Evolutionary conservation across 2,797 vertebrate species (phyloP).

Genomic region (Sardinella longiceps): DNA sequence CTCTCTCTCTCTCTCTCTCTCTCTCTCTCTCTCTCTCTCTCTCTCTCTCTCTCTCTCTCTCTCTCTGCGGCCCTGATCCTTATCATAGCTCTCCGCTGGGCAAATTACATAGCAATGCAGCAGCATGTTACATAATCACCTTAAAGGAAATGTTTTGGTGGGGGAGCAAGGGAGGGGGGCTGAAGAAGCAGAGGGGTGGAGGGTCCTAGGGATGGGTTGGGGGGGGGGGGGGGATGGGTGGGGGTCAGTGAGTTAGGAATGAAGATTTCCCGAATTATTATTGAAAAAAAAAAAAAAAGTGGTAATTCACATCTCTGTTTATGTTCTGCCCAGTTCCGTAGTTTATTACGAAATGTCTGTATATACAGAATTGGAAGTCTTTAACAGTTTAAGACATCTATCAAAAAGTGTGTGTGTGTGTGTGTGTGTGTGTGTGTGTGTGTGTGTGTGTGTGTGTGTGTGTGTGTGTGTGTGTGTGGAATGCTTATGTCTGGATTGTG

Average conservation of each 20-base stretch:
- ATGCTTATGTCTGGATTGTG: background rate
- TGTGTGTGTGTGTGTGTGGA: background rate
- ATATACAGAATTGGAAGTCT: background rate
- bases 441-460: slow-evolving; percentile 8
- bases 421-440: background rate
- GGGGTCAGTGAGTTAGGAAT: background rate
- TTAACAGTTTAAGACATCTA: background rate
- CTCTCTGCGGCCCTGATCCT: slow-evolving; percentile 43
- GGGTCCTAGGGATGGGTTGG: background rate
- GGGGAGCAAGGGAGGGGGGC: slow-evolving; percentile 48
- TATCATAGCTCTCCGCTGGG: slow-evolving; percentile 61
- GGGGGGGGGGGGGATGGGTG: background rate
- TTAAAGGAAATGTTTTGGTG: slow-evolving; percentile 74
- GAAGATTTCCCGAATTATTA: background rate
- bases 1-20: background rate
- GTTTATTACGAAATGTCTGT: background rate
- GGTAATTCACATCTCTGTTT: background rate
- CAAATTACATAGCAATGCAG: slow-evolving; percentile 63
- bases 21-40: background rate
- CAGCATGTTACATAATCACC: slow-evolving; percentile 71
- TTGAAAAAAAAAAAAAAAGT: background rate
- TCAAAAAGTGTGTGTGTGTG: background rate
- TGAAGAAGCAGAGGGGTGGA: slow-evolving; percentile 43
- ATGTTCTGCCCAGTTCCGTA: background rate
- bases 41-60: slow-evolving; percentile 33